phyloP scores from a whole-genome alignment of 2,888 invertebrate genomes.

The Callosobruchus maculatus region DNA sequence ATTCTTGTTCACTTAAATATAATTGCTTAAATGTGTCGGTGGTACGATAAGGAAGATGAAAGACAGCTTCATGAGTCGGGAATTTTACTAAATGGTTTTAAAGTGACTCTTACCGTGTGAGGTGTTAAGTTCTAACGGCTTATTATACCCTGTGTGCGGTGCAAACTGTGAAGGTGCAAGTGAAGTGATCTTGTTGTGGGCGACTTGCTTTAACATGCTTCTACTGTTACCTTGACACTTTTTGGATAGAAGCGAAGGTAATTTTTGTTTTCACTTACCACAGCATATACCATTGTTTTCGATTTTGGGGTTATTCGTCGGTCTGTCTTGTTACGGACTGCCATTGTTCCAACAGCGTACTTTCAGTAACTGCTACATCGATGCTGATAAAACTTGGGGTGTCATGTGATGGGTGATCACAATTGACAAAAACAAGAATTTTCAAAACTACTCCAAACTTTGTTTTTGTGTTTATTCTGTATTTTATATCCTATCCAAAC shows the following conservation, averaged over 20 bases:
- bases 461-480: too few species aligned
- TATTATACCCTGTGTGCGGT: not conserved
- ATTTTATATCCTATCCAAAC: too few species aligned
- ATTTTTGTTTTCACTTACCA: not conserved
- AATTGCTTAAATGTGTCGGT: not conserved
- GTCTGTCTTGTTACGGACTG: too few species aligned
- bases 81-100: not conserved
- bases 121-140: not conserved
- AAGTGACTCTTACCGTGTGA: not conserved
- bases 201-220: not conserved
- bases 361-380: too few species aligned
- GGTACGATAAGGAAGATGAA: not conserved
- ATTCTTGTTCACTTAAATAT: not conserved
- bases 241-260: not conserved
- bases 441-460: too few species aligned
- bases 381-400: too few species aligned
- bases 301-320: not conserved
- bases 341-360: too few species aligned
- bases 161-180: not conserved
- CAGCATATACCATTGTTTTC: not conserved
- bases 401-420: too few species aligned
- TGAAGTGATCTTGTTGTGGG: not conserved
- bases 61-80: not conserved
- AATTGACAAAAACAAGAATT: too few species aligned
- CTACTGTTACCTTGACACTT: not conserved